phyloP scores from a whole-genome alignment of 2,797 vertebrate species.

The Pantherophis vulpinus region DNA sequence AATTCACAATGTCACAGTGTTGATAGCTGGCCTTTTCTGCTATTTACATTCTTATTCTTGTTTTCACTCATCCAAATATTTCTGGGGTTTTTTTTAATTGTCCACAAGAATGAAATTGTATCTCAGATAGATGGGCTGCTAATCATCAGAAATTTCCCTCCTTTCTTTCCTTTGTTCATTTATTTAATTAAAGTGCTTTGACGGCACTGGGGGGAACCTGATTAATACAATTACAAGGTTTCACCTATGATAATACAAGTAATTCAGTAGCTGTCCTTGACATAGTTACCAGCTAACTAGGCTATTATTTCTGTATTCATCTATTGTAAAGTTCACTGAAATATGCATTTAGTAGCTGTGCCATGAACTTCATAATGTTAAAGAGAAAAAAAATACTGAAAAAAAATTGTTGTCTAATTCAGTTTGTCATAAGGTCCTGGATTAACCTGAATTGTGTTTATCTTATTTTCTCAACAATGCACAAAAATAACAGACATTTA shows the following conservation, averaged over 20 bases:
- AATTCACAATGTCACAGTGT: not conserved
- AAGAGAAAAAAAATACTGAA: constrained; percentile 49
- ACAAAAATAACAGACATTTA: constrained; percentile 37
- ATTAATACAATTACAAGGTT: constrained; percentile 33
- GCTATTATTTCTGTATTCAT: constrained; percentile 44
- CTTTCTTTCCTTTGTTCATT: constrained; percentile 1
- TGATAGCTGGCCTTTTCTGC: not conserved
- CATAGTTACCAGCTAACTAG: constrained; percentile 38
- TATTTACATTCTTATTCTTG: not conserved
- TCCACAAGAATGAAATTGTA: not conserved
- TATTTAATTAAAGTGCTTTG: constrained; percentile 4
- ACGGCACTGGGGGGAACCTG: not conserved
- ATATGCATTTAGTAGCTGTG: constrained; percentile 41
- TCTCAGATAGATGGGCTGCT: not conserved
- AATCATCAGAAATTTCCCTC: constrained; percentile 37
- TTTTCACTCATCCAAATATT: not conserved
- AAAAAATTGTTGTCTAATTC: constrained; percentile 53
- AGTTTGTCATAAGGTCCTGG: constrained; percentile 47
- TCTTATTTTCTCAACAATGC: constrained; percentile 52
- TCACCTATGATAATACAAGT: constrained; percentile 36
- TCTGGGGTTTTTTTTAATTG: not conserved
- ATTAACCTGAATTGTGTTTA: constrained; percentile 57
- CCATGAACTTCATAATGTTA: constrained; percentile 37
- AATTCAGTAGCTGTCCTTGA: constrained; percentile 38
- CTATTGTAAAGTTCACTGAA: constrained; percentile 45